phyloP scores from a whole-genome alignment of 2,888 invertebrate species.

The Stramonita haemastoma region DNA sequence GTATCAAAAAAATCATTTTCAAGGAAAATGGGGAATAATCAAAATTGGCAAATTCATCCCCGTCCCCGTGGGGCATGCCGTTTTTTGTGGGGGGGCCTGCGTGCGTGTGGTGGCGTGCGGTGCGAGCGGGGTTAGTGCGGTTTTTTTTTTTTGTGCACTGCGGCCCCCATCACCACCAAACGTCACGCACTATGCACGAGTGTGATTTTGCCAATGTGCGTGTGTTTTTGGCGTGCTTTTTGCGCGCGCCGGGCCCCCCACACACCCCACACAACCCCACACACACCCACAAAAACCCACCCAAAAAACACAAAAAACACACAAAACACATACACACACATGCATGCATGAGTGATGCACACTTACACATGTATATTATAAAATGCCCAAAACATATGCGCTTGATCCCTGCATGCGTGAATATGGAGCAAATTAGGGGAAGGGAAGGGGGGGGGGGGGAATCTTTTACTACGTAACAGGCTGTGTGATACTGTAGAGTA shows the following conservation, averaged over 20 bases:
- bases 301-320: too few species aligned
- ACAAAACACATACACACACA: neutral
- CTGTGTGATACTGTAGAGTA: too few species aligned
- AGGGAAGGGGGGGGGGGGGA: too few species aligned
- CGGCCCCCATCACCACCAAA: neutral
- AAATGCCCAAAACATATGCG: neutral
- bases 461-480: too few species aligned
- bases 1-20: neutral
- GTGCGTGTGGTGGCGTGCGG: conserved; percentile 22
- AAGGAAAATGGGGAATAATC: too few species aligned
- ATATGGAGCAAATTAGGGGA: too few species aligned
- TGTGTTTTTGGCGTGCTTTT: neutral
- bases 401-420: too few species aligned
- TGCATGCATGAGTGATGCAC: too few species aligned
- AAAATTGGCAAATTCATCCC: too few species aligned
- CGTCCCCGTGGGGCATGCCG: neutral
- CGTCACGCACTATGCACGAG: neutral
- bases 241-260: neutral
- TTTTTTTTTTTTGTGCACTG: neutral
- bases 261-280: neutral
- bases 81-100: neutral
- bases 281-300: neutral
- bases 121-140: neutral
- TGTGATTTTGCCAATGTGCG: neutral
- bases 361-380: too few species aligned